Base-by-base conservation (phyloP, 2,888 invertebrate species). In the Lordiphosa fenestrarum region DNA sequence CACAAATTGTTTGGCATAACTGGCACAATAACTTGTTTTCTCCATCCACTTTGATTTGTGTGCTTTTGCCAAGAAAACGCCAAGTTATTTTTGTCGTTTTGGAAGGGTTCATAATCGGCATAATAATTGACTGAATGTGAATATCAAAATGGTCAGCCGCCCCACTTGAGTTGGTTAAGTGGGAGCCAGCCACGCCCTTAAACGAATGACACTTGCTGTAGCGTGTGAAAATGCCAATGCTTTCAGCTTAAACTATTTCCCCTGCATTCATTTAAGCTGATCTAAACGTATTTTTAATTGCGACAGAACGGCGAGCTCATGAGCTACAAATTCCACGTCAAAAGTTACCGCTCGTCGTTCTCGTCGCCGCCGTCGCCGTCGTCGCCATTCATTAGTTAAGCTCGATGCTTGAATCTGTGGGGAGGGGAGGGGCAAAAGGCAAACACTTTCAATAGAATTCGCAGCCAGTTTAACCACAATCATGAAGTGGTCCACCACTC, bases 361-460 rank as follows among this genome's bases (percentile, higher is more conserved):
- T n/a, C 15, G 53, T 44, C 48, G 60, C 10, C 13, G 21, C 10
- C 37, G 42, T 41, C 25, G 44, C 44, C 62, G 55, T 69, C 70
- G 52, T 48, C 51, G 73, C 62, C 82, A 84, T 81, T 76, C 82
- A 84, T 84, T 77, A 84, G 50, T 47, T 46, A 35, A 35, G 60
- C 35, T 12, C 12, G 40, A 38, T 25, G 57, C 2, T 19, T 40
- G 19, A 19, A 39, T 15, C 19, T 39, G 19, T 39, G 19, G 4
- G 4, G 39, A 44, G 60, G 30, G 30, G 30, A 9, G 30, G 30
- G 30, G 30, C 30, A 59, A 42, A 49, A 49, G 39, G 39, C 37
- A 63, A 82, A 77, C 82, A 82, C 84, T 78, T 84, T 78, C 84
- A 82, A 78, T 78, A 82, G 82, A 78, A 84, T 68, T 69, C 58